Base-by-base conservation (phyloP, 2,888 invertebrate species). In the Euspilapteryx auroguttella region DNA sequence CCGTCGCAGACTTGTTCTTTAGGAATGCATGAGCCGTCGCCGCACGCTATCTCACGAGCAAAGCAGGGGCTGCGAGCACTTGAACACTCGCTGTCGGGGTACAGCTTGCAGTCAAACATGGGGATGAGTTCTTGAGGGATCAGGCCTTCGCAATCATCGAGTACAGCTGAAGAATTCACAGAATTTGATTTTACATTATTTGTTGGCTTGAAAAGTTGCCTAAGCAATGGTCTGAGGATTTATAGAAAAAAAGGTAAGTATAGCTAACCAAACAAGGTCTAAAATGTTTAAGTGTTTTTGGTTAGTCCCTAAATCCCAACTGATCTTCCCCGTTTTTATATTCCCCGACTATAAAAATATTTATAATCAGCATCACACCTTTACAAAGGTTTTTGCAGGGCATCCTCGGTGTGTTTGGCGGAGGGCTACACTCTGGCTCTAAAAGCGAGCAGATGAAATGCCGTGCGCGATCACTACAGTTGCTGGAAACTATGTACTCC, bases 301-400 rank as follows among this genome's bases (percentile, higher is more conserved):
- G n/a, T n/a, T n/a, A n/a, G n/a, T n/a, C n/a, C n/a, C n/a, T n/a
- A n/a, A n/a, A n/a, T n/a, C n/a, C n/a, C n/a, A n/a, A n/a, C n/a
- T n/a, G n/a, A n/a, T n/a, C n/a, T n/a, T n/a, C n/a, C n/a, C n/a
- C n/a, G n/a, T n/a, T n/a, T n/a, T n/a, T n/a, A n/a, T n/a, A n/a
- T n/a, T n/a, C n/a, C n/a, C n/a, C n/a, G n/a, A n/a, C n/a, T n/a
- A n/a, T n/a, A n/a, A n/a, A n/a, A n/a, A n/a, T n/a, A n/a, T n/a
- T n/a, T n/a, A n/a, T n/a, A n/a, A n/a, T n/a, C n/a, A n/a, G n/a
- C n/a, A n/a, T n/a, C n/a, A n/a, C n/a, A 85, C 85, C 79, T 79
- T 79, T 81, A 42, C 85, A 85, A 35, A 85, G 77, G 41, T 78
- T 76, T 36, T 80, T 68, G 45, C 85, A 86, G 0, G 85, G 85